phyloP scores from a whole-genome alignment of 2,797 vertebrate genomes.

The Peromyscus attwateri region DNA sequence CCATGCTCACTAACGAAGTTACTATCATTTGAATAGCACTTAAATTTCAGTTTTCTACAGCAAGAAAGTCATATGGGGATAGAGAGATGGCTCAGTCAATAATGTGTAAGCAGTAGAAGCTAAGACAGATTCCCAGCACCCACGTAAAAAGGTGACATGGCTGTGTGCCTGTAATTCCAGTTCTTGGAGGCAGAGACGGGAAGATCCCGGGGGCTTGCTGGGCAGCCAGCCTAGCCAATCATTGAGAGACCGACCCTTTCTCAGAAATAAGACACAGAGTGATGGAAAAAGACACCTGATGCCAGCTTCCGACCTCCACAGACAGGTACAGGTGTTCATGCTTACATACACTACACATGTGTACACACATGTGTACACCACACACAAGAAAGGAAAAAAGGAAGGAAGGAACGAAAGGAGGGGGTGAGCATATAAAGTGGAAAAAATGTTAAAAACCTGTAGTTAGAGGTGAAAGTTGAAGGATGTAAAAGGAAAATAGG shows the following conservation, averaged over 20 bases:
- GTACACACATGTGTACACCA: neutral
- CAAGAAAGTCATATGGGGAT: neutral
- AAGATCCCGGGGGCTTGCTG: neutral
- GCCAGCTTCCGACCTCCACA: neutral
- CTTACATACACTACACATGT: neutral
- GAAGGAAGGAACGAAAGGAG: too few relatives aligned
- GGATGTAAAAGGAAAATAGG: neutral
- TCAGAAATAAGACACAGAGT: neutral
- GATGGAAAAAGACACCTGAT: neutral
- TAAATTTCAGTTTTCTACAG: conserved; percentile 6
- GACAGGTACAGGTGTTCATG: neutral
- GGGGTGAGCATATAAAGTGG: neutral
- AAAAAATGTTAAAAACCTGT: neutral
- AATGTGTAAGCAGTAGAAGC: neutral
- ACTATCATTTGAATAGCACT: conserved; percentile 5
- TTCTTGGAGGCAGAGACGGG: neutral
- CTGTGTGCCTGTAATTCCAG: neutral
- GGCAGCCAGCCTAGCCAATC: neutral
- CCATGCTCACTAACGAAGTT: neutral
- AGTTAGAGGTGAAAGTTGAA: conserved; percentile 10
- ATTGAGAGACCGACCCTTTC: neutral
- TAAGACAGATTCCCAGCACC: neutral
- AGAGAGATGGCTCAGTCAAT: neutral
- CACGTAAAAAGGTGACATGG: neutral
- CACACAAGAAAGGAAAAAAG: neutral